A percentile compares a stretch with the other conserved stretches of the same genome.
These are phyloP conservation scores for Sipha flava DNA, from an alignment of 1,140 invertebrate genomes.

Conservation along the genomic window DNA sequence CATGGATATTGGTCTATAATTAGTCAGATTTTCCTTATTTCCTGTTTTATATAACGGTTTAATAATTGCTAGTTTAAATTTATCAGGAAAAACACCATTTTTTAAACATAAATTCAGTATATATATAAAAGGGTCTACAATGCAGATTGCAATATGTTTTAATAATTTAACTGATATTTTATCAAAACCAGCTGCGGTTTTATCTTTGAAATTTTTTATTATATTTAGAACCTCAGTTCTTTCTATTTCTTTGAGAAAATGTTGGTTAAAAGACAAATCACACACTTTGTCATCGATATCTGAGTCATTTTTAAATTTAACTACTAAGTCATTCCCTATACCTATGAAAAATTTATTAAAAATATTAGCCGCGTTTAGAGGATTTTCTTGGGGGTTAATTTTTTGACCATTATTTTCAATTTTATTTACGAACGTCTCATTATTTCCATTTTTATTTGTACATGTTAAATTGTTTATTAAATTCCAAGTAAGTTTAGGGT, in stretches of 20 bases:
- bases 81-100: not conserved
- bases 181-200: not conserved
- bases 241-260: not conserved
- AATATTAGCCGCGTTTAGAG: not conserved
- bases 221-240: not conserved
- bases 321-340: not conserved
- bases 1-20: too few species aligned
- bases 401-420: too few species aligned
- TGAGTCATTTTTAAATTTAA: not conserved
- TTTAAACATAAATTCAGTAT: not conserved
- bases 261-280: not conserved
- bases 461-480: too few species aligned
- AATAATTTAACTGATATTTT: not conserved
- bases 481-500: too few species aligned
- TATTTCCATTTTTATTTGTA: too few species aligned
- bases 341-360: not conserved
- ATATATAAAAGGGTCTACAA: not conserved
- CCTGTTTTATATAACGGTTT: not conserved
- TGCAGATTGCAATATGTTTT: not conserved
- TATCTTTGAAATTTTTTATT: too few species aligned
- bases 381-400: not conserved
- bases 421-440: too few species aligned
- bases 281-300: too few species aligned
- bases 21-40: not conserved
- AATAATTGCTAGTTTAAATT: not conserved